A percentile compares a stretch with the other conserved stretches of the same genome.
These are phyloP conservation scores for Apaloderma vittatum DNA, from an alignment of 2,113 vertebrate species.

Conservation along the genomic window DNA sequence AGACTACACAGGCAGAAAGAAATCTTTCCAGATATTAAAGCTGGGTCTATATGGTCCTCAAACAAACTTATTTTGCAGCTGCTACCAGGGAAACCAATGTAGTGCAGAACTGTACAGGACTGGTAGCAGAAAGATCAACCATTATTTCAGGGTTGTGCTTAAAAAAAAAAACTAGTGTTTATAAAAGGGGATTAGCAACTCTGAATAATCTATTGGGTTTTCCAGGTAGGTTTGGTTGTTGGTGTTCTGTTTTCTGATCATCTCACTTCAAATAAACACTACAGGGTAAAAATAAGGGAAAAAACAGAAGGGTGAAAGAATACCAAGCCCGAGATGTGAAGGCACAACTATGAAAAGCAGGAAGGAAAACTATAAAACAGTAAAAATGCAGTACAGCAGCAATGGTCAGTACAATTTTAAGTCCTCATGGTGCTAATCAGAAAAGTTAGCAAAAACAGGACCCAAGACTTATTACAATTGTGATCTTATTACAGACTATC, in stretches of 20 bases:
- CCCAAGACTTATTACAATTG: background rate
- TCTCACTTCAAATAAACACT: background rate
- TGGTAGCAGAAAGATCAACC: background rate
- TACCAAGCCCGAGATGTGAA: background rate
- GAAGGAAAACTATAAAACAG: background rate
- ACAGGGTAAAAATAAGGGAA: background rate
- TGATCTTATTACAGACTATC: background rate
- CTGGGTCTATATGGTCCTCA: background rate
- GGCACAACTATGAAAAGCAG: background rate
- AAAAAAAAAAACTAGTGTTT: background rate
- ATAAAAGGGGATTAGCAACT: background rate
- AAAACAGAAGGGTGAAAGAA: background rate
- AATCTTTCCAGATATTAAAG: background rate
- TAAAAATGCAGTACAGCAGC: background rate
- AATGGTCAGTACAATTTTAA: background rate
- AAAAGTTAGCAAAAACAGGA: background rate
- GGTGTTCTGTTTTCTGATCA: background rate
- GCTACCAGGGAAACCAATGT: background rate
- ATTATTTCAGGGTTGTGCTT: background rate
- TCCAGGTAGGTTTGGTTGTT: too few species aligned
- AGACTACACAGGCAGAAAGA: background rate
- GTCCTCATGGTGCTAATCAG: background rate
- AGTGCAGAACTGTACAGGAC: background rate
- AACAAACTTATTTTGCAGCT: background rate
- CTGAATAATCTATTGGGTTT: background rate